Conservation (phyloP, 1,140 invertebrate species). For the Protaetia brevitarsis region DNA sequence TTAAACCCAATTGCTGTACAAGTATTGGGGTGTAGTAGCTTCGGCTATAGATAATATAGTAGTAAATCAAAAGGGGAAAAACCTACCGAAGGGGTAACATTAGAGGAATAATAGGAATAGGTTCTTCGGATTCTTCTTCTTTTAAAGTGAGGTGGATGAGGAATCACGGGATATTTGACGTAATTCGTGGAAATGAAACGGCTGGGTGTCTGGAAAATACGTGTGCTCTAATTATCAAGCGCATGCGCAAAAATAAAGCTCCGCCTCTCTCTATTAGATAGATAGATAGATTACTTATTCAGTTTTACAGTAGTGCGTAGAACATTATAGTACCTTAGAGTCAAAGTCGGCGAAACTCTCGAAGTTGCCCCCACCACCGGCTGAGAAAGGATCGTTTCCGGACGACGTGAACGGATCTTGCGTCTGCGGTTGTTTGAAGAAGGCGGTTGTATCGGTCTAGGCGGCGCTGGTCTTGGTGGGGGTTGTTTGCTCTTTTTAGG, state of each 20-base stretch:
- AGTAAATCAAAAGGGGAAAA: too few species aligned
- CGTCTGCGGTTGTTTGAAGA: constrained; percentile 47
- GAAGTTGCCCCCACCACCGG: constrained; percentile 55
- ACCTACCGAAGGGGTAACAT: neutral
- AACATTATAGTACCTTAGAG: constrained; percentile 62
- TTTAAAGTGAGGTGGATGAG: constrained; percentile 25
- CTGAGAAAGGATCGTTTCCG: constrained; percentile 46
- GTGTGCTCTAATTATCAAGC: neutral
- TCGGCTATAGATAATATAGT: too few species aligned
- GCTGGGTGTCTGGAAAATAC: neutral
- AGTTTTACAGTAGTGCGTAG: neutral
- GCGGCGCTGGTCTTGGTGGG: constrained; percentile 80
- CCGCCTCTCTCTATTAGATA: neutral
- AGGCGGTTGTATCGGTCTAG: constrained; percentile 62
- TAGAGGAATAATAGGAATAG: neutral
- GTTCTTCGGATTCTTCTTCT: neutral
- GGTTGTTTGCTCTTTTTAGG: constrained; percentile 85
- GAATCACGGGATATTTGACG: constrained; percentile 26
- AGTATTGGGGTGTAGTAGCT: too few species aligned
- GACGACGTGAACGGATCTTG: constrained; percentile 49
- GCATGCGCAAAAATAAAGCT: neutral
- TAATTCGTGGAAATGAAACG: constrained; percentile 20
- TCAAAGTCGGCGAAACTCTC: constrained; percentile 85
- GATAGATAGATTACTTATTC: neutral
- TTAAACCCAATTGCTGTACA: too few species aligned